A percentile compares a stretch with the other conserved stretches of the same genome.
Conservation (phyloP, 2,797 vertebrate genomes). For the Anisognathus igniventris region DNA sequence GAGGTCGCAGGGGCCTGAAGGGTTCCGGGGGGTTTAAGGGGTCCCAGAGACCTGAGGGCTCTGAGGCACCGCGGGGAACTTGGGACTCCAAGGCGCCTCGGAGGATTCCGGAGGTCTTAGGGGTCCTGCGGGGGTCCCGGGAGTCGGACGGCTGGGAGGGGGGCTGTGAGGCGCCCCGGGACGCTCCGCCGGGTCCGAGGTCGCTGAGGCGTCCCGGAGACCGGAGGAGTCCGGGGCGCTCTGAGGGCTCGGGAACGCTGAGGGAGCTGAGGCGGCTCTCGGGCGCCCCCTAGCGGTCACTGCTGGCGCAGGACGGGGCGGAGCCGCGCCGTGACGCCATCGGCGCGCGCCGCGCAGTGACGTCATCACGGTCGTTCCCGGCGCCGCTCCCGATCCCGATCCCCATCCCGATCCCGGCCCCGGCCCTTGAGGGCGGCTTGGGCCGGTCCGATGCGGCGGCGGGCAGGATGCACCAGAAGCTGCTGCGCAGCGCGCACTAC, state of each 20-base stretch:
- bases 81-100: not conserved
- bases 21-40: no score
- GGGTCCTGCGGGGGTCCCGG: no score
- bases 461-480: constrained; percentile 85
- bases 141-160: not conserved
- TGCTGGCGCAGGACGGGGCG: not conserved
- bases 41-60: no score
- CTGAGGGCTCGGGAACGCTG: fast-evolving
- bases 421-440: not conserved
- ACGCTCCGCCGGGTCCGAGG: not conserved
- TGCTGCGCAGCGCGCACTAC: constrained; percentile 87
- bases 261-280: not conserved
- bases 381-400: not conserved
- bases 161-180: not conserved
- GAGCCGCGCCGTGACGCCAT: not conserved
- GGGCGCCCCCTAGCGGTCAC: not conserved
- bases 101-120: not conserved
- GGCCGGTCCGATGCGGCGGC: not conserved
- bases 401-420: not conserved
- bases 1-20: not conserved
- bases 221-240: fast-evolving
- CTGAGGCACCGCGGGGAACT: not conserved
- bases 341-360: not conserved
- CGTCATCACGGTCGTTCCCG: not conserved
- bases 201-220: fast-evolving